Evolutionary conservation across 1,140 invertebrate genomes (phyloP), one percentile per base, ranked within the genome.

Genomic region (Sarcophaga bullata): DNA sequence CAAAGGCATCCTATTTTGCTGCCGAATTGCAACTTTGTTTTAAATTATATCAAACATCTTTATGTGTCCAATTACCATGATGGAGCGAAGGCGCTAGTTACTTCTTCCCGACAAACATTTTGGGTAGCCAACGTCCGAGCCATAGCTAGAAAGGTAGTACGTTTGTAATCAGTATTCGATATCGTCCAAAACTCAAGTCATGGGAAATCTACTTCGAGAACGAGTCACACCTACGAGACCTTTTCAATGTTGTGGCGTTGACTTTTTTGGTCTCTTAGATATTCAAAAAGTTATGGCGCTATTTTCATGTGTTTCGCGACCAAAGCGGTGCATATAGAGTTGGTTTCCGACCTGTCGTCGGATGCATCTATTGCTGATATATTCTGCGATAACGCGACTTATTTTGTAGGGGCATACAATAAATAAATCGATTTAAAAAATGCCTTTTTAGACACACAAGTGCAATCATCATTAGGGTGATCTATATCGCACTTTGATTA

Each of bases 301-400:
- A 19, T 83, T 68, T 83, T 80, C 73, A 68, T 80, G 13, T 83
- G 76, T 46, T 83, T 80, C 9, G 13, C 5, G n/a, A 54, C 72
- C 17, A 83, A 84, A 52, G 87, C 89, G 1, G 75, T 86, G 9
- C 86, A 90, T 72, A 72, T 90, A 15, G 89, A 90, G 81, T 58
- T 86, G 0, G 84, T 87, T 13, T 73, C 68, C 8, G 84, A 85
- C 54, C 80, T 90, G 6, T 82, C 81, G 10, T 86, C 87, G 17
- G 82, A 85, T 2, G 76, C 25, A 76, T 11, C 90, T 88, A 80
- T 19, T 91, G 9, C 50, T 37, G 46, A 62, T 1, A 82, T 52
- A 81, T 85, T 84, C 46, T 86, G 84, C 47, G 90, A 90, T 75
- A 88, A 86, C 83, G 86, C 85, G 13, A 88, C 86, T 7, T 86